Evolutionary conservation across 2,888 invertebrate species (phyloP).

Genomic region (Apodemia duryi): DNA sequence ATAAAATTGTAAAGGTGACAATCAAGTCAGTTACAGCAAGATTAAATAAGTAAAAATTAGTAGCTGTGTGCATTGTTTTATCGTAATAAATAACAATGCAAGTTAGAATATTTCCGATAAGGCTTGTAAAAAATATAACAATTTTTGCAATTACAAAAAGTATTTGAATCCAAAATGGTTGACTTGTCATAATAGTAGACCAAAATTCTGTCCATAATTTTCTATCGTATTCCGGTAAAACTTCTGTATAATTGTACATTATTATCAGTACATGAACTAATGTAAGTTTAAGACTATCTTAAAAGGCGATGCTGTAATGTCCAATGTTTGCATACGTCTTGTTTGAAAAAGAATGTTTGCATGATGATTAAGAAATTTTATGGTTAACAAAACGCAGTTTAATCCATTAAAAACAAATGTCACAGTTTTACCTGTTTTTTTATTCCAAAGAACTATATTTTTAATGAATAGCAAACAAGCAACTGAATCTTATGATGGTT

Average conservation of each 20-base stretch:
- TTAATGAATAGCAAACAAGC: no score
- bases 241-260: constrained; percentile 19
- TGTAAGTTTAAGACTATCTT: constrained; percentile 10
- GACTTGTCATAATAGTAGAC: constrained; percentile 32
- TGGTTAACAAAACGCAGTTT: neutral
- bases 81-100: constrained; percentile 61
- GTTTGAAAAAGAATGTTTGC: constrained; percentile 36
- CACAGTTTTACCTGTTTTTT: neutral
- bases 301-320: constrained; percentile 22
- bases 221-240: constrained; percentile 31
- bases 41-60: constrained; percentile 62
- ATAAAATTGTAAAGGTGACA: constrained; percentile 48
- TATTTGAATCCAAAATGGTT: constrained; percentile 36
- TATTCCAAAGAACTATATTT: no score
- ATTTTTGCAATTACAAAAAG: constrained; percentile 34
- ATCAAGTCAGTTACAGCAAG: constrained; percentile 61
- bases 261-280: constrained; percentile 8
- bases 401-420: neutral
- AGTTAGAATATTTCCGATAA: constrained; percentile 58
- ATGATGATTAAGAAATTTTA: constrained; percentile 15
- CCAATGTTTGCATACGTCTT: constrained; percentile 38
- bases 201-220: constrained; percentile 43
- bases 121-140: constrained; percentile 42
- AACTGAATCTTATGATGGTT: no score
- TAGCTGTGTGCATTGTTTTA: constrained; percentile 60